Percentiles rank a stretch among this genome's conserved stretches.
These are phyloP conservation scores for Nothoprocta perdicaria DNA, from an alignment of 2,113 vertebrate genomes.

Conservation along the genomic window DNA sequence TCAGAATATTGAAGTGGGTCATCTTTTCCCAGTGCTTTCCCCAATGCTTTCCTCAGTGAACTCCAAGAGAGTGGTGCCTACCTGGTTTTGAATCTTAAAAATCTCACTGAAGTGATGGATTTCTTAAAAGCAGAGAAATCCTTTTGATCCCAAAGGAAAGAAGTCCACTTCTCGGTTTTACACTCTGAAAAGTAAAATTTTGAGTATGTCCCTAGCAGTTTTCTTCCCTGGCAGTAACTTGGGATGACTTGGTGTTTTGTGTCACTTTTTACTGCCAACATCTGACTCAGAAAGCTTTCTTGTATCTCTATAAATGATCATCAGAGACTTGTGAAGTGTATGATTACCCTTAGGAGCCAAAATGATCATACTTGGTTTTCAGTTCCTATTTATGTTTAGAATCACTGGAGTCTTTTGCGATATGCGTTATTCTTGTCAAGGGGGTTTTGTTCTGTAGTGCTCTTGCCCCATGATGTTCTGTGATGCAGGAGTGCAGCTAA, in stretches of 20 bases:
- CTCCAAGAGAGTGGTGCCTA: not conserved
- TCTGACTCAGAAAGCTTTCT: not conserved
- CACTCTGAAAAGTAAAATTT: not conserved
- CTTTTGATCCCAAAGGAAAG: not conserved
- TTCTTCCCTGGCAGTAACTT: not conserved
- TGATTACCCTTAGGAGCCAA: not conserved
- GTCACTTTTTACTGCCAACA: not conserved
- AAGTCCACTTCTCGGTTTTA: not conserved
- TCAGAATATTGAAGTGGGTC: not conserved
- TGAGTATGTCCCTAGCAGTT: constrained; percentile 17
- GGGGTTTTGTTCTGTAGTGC: not conserved
- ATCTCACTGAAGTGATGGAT: not conserved
- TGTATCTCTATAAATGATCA: not conserved
- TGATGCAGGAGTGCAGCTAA: not conserved
- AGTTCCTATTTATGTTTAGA: not conserved
- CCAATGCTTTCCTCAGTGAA: rapidly evolving
- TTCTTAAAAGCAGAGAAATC: not conserved
- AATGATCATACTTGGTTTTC: not conserved
- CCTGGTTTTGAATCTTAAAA: not conserved
- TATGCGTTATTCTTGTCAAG: not conserved
- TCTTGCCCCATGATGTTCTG: rapidly evolving
- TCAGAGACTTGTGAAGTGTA: not conserved
- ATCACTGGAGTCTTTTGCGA: not conserved
- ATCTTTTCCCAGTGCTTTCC: not conserved
- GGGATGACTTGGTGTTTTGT: not conserved